Conservation (phyloP, 1,140 invertebrate genomes). For the Coptotermes formosanus region DNA sequence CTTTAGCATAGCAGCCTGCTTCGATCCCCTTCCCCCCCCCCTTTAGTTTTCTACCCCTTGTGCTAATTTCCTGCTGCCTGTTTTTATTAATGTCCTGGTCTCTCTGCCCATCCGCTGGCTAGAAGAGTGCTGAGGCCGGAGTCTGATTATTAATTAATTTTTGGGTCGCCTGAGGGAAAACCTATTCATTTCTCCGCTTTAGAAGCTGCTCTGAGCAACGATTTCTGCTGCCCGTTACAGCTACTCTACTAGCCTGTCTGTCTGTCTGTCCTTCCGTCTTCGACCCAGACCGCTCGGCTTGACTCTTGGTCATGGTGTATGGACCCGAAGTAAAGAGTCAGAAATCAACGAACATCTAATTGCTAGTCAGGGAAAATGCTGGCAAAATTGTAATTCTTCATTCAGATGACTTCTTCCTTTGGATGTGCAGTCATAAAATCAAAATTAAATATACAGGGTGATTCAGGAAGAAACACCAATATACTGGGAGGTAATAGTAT, state of each 20-base stretch:
- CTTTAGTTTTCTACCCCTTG: background rate
- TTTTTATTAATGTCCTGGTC: slow-evolving; percentile 8
- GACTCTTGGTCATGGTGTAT: background rate
- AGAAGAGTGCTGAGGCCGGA: background rate
- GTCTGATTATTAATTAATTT: slow-evolving; percentile 15
- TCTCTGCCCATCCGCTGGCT: background rate
- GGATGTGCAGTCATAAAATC: no score
- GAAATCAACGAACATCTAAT: background rate
- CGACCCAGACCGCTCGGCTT: background rate
- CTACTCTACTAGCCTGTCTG: background rate
- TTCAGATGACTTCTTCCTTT: no score
- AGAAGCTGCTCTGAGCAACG: background rate
- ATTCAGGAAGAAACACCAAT: no score
- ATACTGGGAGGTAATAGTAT: no score
- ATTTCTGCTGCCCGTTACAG: background rate
- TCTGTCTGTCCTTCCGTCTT: background rate
- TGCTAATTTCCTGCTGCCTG: slow-evolving; percentile 17
- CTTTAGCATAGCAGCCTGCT: background rate
- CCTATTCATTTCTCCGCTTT: slow-evolving; percentile 8
- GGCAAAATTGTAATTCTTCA: no score
- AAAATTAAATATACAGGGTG: no score
- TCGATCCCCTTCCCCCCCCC: background rate
- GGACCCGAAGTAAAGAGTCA: background rate
- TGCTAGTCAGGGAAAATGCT: background rate
- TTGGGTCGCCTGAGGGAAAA: slow-evolving; percentile 12